Evolutionary conservation across 1,140 invertebrate species (phyloP).

Genomic region (Ceratosolen solmsi): DNA sequence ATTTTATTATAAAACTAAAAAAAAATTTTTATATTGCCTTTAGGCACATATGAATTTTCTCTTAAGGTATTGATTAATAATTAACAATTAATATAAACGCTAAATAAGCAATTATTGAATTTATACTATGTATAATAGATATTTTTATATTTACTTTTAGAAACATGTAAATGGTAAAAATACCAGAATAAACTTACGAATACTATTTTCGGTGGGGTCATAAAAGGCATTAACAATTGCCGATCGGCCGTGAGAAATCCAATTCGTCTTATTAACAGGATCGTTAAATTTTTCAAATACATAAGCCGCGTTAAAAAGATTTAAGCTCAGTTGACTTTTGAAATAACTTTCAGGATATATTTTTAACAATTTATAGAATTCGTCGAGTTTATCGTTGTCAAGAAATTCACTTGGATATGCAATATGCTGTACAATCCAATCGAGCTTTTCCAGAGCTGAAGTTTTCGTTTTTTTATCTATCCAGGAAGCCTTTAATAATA

Average conservation of each 20-base stretch:
- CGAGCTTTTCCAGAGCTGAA: constrained; percentile 82
- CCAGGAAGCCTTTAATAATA: constrained; percentile 80
- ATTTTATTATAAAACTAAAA: too few species aligned
- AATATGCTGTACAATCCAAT: constrained; percentile 83
- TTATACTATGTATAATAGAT: too few species aligned
- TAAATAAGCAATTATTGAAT: too few species aligned
- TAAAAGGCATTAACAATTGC: constrained; percentile 90
- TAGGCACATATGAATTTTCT: too few species aligned
- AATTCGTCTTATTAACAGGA: constrained; percentile 88
- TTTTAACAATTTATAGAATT: constrained; percentile 84
- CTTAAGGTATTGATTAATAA: too few species aligned
- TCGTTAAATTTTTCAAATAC: constrained; percentile 83
- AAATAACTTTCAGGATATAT: constrained; percentile 81
- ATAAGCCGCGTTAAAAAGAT: constrained; percentile 83
- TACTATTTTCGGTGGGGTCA: constrained; percentile 87
- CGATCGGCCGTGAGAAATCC: constrained; percentile 84
- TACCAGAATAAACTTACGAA: constrained; percentile 77
- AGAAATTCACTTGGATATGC: constrained; percentile 88
- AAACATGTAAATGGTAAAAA: too few species aligned
- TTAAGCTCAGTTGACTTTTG: constrained; percentile 82
- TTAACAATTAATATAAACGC: too few species aligned
- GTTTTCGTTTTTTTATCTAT: constrained; percentile 87
- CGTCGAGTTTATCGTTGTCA: constrained; percentile 81
- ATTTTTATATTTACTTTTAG: too few species aligned
- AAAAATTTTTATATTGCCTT: too few species aligned